These are phyloP conservation scores for Cheirogaleus major DNA, from an alignment of 2,797 vertebrate genomes.

Conservation along the genomic window DNA sequence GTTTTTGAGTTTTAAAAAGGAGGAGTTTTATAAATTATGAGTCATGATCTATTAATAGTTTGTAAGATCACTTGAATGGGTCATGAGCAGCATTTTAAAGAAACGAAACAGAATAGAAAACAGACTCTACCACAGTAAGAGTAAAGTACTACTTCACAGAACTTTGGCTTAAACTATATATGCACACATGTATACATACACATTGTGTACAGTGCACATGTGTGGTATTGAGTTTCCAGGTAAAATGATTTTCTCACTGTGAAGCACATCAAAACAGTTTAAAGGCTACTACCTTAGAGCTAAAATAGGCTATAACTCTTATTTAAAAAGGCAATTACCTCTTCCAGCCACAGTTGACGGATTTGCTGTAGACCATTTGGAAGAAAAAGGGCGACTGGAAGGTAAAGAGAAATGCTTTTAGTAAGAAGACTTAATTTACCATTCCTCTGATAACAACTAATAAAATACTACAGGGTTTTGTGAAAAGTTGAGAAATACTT, in stretches of 20 bases:
- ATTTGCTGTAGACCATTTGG: constrained; percentile 93
- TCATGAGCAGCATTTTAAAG: not conserved
- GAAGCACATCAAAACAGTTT: not conserved
- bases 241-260: constrained; percentile 23
- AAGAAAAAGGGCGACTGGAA: constrained; percentile 92
- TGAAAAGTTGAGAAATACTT: constrained; percentile 21
- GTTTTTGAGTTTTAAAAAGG: constrained; percentile 19
- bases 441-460: not conserved
- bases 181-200: not conserved
- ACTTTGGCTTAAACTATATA: not conserved
- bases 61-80: not conserved
- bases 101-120: not conserved
- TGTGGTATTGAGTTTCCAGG: not conserved
- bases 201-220: not conserved
- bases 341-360: constrained; percentile 89
- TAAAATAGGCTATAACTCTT: not conserved
- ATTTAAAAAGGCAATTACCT: constrained; percentile 86
- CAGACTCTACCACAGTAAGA: not conserved
- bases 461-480: constrained; percentile 11
- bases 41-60: not conserved
- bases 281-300: not conserved
- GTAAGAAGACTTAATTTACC: not conserved
- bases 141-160: not conserved
- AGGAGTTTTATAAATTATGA: not conserved
- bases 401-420: constrained; percentile 43